Conservation (phyloP, 2,113 vertebrate genomes). For the Candoia aspera region DNA sequence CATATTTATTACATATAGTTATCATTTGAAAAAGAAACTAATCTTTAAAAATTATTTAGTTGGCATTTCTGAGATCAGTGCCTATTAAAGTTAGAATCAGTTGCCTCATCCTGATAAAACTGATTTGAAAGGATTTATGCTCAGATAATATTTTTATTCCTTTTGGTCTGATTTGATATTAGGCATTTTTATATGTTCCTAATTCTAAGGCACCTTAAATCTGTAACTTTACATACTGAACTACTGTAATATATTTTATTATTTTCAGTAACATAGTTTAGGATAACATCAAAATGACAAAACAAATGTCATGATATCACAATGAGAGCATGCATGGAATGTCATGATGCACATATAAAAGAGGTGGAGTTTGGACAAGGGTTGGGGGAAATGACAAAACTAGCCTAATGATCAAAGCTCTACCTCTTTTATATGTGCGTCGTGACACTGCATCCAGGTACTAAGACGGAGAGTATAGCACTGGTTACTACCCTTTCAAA, state of each 20-base stretch:
- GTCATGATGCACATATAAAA: background rate
- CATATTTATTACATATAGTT: background rate
- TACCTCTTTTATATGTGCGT: background rate
- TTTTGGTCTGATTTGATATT: background rate
- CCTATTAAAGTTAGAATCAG: background rate
- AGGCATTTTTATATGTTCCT: background rate
- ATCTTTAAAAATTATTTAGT: background rate
- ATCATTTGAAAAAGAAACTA: background rate
- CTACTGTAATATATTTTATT: background rate
- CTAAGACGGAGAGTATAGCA: background rate
- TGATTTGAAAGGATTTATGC: constrained; percentile 10
- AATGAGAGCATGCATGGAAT: background rate
- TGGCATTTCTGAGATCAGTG: background rate
- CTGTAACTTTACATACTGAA: background rate
- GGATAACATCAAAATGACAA: background rate
- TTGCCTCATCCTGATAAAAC: constrained; percentile 9
- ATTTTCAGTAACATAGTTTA: background rate
- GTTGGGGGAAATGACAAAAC: background rate
- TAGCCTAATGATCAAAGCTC: background rate
- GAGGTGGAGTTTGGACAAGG: background rate
- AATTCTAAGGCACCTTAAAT: background rate
- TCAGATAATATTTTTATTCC: background rate
- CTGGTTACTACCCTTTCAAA: background rate
- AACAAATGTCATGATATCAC: background rate
- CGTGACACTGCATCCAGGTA: background rate